Percentiles rank a stretch among this genome's conserved stretches.
Conservation (phyloP, 1,140 invertebrate genomes). For the Drosophila ogumai region DNA sequence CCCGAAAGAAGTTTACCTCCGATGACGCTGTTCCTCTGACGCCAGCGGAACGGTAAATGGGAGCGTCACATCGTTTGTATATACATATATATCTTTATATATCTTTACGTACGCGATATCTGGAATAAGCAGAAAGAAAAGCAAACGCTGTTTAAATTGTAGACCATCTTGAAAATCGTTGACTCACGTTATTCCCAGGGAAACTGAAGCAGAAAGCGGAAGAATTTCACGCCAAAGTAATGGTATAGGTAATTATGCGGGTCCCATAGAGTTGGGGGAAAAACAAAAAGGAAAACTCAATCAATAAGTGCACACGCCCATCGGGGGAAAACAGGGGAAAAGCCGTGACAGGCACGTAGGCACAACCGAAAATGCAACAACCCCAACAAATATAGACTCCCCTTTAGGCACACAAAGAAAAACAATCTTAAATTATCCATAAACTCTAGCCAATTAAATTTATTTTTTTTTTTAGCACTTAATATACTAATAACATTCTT, state of each 20-base stretch:
- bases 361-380: conserved; percentile 25
- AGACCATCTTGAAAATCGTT: conserved; percentile 50
- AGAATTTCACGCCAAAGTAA: conserved; percentile 38
- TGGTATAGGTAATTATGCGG: conserved; percentile 60
- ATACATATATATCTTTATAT: not conserved
- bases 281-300: conserved; percentile 36
- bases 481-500: not conserved
- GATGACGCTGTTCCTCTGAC: conserved; percentile 42
- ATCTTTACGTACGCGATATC: conserved; percentile 9
- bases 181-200: conserved; percentile 71
- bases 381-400: conserved; percentile 9
- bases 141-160: conserved; percentile 33
- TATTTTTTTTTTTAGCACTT: not conserved
- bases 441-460: not conserved
- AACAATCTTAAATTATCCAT: not conserved
- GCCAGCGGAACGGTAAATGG: conserved; percentile 43
- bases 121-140: conserved; percentile 40
- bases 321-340: conserved; percentile 25
- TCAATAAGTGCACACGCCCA: conserved; percentile 55
- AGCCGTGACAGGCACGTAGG: conserved; percentile 44
- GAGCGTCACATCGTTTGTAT: conserved; percentile 24
- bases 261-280: conserved; percentile 3
- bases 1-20: conserved; percentile 27
- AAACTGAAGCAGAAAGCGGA: conserved; percentile 39
- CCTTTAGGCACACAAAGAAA: conserved; percentile 5